Evolutionary conservation across 2,113 vertebrate species (phyloP), one percentile per base, ranked within the genome.

Genomic region (Formicarius rufipectus): DNA sequence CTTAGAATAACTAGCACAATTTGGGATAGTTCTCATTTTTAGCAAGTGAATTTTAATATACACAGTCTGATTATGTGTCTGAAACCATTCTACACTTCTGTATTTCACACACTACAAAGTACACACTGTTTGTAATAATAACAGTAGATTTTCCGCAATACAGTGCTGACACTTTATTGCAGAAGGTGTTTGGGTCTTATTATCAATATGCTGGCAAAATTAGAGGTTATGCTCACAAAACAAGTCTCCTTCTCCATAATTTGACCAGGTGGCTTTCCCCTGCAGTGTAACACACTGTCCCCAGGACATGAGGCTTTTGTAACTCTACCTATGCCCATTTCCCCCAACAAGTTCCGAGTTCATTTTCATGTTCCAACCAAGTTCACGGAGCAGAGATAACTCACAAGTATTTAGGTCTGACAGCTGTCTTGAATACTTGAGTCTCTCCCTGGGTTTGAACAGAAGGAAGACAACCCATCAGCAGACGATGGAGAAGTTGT

Each of bases 11-110:
- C 35, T 44, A 60, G 40, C 31, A 44, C 14, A 47, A 22, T 56
- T 40, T 53, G 28, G 52, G 71, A 16, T 53, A 62, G 18, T 78
- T 49, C 33, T 37, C 40, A 33, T 52, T 40, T 87, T 31, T 64
- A 80, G 30, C 37, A 49, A 55, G 31, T 8, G 58, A 66, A 12
- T n/a, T 72, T 19, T 22, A 76, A 64, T 8, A 15, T 3, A 44
- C 7, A 2, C 0, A 23, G 31, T 5, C 39, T 4, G 22, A 33
- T 4, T 27, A 24, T 3, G 19, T 49, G 37, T 35, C 74, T 35
- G 24, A 40, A 69, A 68, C 21, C 52, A 52, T 45, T 42, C 44
- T 0, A 18, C 22, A 37, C 25, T 39, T 21, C 45, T 66, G 50
- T 30, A 63, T 45, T 80, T 13, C n/a, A 10, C 79, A 68, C 17